A percentile compares a stretch with the other conserved stretches of the same genome.
phyloP scores from a whole-genome alignment of 1,140 invertebrate species.

The Zaprionus taronus region DNA sequence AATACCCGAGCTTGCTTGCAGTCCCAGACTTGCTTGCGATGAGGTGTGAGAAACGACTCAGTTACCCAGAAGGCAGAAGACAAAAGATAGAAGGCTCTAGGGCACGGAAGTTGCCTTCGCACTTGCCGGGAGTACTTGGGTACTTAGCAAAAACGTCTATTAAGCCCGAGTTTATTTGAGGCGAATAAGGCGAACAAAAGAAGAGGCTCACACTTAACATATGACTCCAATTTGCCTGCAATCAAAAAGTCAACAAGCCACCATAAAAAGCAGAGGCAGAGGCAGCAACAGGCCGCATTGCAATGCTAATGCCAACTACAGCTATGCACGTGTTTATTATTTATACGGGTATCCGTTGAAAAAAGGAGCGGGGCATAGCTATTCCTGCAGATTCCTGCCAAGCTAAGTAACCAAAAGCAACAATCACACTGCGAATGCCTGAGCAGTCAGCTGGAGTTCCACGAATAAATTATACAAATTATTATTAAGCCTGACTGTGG shows the following conservation, averaged over 20 bases:
- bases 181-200: constrained; percentile 18
- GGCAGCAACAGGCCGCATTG: constrained; percentile 36
- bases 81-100: not conserved
- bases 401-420: constrained; percentile 48
- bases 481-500: constrained; percentile 64
- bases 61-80: constrained; percentile 8
- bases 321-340: constrained; percentile 78
- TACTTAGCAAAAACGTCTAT: constrained; percentile 22
- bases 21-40: not conserved
- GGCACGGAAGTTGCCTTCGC: constrained; percentile 19
- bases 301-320: constrained; percentile 41
- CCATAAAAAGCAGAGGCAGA: constrained; percentile 45
- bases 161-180: not conserved
- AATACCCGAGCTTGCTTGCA: not conserved
- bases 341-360: constrained; percentile 45
- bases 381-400: not conserved
- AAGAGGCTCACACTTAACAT: constrained; percentile 15
- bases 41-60: constrained; percentile 22
- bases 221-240: constrained; percentile 27
- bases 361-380: not conserved
- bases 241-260: constrained; percentile 56
- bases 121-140: not conserved
- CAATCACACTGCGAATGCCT: constrained; percentile 58
- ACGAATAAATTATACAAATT: constrained; percentile 79
- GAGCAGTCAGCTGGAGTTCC: constrained; percentile 42